Evolutionary conservation across 37 sponge, comb jelly and placozoan genomes (phyloP).

Genomic region (Ianthella basta): DNA sequence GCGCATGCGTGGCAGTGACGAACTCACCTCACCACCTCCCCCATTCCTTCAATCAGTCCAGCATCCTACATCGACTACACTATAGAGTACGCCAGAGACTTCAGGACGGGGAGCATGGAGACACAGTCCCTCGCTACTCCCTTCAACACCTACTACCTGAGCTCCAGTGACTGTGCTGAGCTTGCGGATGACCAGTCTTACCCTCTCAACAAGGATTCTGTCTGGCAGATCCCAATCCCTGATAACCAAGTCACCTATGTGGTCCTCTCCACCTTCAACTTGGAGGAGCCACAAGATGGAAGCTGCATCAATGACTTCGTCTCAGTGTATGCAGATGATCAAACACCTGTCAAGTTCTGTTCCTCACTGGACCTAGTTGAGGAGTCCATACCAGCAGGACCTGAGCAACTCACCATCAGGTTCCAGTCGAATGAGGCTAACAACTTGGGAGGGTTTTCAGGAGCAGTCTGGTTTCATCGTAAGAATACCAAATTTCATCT

Average conservation of each 20-base stretch:
- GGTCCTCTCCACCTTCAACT: not conserved
- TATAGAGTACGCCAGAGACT: too few species aligned
- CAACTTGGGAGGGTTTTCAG: not conserved
- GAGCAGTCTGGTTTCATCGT: not conserved
- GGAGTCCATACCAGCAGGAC: not conserved
- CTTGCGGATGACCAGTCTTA: not conserved
- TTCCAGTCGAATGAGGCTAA: conserved; percentile 12
- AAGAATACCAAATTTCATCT: not conserved
- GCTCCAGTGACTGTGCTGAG: too few species aligned
- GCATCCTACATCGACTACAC: too few species aligned
- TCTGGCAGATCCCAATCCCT: conserved; percentile 4
- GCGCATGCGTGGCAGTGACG: too few species aligned
- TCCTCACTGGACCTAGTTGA: not conserved
- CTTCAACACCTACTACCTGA: too few species aligned
- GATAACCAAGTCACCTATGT: not conserved
- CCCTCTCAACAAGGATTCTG: conserved; percentile 8
- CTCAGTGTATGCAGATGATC: not conserved
- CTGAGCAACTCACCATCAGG: not conserved
- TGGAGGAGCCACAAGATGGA: not conserved
- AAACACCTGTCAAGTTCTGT: conserved; percentile 1
- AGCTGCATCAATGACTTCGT: not conserved
- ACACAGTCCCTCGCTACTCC: too few species aligned
- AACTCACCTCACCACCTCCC: too few species aligned
- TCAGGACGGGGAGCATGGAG: too few species aligned
- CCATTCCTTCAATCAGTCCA: too few species aligned